These are phyloP conservation scores for Nomada fucata DNA, from an alignment of 2,888 invertebrate genomes.

Conservation along the genomic window DNA sequence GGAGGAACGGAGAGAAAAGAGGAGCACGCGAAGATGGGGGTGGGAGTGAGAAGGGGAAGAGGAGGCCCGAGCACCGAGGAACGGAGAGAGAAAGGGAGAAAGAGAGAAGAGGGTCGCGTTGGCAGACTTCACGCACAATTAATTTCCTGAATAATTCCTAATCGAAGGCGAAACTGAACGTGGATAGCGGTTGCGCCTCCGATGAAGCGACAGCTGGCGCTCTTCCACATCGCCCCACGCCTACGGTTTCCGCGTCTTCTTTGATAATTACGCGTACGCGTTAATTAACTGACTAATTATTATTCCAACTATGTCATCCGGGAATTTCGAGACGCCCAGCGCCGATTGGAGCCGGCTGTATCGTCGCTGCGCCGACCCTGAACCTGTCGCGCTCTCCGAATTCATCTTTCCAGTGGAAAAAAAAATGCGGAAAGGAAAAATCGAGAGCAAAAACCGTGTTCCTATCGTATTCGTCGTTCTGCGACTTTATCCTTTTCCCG, in stretches of 20 bases:
- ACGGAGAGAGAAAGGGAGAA: conserved; percentile 24
- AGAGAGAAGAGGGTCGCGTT: conserved; percentile 54
- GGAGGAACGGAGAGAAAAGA: conserved; percentile 25
- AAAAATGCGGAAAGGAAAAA: background rate
- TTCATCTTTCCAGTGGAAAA: background rate
- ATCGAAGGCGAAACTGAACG: conserved; percentile 76
- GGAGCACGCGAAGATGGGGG: no score
- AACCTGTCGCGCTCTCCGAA: background rate
- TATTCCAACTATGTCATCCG: conserved; percentile 75
- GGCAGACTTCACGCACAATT: conserved; percentile 83
- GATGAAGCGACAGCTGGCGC: conserved; percentile 58
- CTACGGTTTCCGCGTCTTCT: conserved; percentile 74
- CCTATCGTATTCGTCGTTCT: background rate
- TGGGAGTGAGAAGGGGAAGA: background rate
- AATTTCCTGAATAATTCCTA: conserved; percentile 82
- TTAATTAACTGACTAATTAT: conserved; percentile 84
- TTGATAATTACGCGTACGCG: conserved; percentile 83
- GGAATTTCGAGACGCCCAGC: conserved; percentile 58
- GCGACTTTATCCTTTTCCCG: no score
- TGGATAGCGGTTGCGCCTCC: conserved; percentile 51
- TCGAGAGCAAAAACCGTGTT: no score
- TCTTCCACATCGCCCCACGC: conserved; percentile 33
- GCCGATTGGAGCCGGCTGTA: conserved; percentile 55
- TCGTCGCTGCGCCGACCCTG: conserved; percentile 8
- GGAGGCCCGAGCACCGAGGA: background rate